These are phyloP conservation scores for Drosophila arawakana DNA, from an alignment of 1,140 invertebrate genomes.

Conservation along the genomic window DNA sequence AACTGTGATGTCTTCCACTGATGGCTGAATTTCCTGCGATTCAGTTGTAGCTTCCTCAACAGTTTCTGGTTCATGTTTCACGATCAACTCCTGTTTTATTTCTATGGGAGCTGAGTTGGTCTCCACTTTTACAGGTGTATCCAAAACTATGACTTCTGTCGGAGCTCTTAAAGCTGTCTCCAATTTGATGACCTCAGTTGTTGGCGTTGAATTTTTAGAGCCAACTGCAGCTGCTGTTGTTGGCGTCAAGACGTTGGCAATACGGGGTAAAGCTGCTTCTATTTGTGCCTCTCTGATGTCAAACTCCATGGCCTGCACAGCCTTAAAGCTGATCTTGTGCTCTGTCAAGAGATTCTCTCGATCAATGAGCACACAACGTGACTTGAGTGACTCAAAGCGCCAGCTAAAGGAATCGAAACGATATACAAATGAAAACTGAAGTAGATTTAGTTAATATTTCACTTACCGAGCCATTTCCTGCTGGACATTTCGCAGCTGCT, in stretches of 20 bases:
- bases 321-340: slow-evolving; percentile 74
- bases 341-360: slow-evolving; percentile 78
- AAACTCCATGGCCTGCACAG: slow-evolving; percentile 70
- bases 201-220: neutral
- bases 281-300: slow-evolving; percentile 66
- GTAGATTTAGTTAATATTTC: neutral
- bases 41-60: slow-evolving; percentile 13
- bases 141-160: slow-evolving; percentile 8
- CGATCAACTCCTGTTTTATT: slow-evolving; percentile 27
- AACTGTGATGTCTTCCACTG: slow-evolving; percentile 41
- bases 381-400: slow-evolving; percentile 83
- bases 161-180: slow-evolving; percentile 38
- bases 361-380: slow-evolving; percentile 79
- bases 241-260: slow-evolving; percentile 32
- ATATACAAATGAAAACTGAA: neutral
- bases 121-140: slow-evolving; percentile 31
- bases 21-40: neutral
- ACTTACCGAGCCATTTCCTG: slow-evolving; percentile 76
- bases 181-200: slow-evolving; percentile 34
- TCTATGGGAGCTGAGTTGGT: neutral
- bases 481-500: slow-evolving; percentile 71
- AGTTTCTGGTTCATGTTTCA: neutral
- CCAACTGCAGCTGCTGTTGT: neutral
- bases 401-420: slow-evolving; percentile 49
- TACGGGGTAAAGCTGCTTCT: slow-evolving; percentile 64